Base-by-base conservation (phyloP, 1,140 invertebrate species). In the Pristionchus pacificus region DNA sequence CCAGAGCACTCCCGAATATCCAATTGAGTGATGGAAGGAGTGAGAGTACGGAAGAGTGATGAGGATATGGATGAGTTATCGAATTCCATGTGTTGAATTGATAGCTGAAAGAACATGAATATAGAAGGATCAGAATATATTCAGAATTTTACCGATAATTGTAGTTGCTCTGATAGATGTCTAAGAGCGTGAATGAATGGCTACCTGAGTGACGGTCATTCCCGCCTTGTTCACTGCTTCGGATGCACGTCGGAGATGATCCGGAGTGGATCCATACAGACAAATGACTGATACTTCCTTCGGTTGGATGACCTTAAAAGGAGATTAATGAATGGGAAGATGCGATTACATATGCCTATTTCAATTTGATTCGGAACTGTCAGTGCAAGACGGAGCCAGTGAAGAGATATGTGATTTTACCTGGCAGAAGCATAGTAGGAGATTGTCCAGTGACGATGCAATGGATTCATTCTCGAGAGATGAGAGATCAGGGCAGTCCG, bases 31-130 rank as follows among this genome's bases (percentile, higher is more conserved):
- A 74, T 33, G 24, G 65, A 6, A 28, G 73, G 69, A 29, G 69
- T 69, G 3, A 73, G 25, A 30, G 32, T 63, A n/a, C 10, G 38
- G 19, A 71, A 58, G 19, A 49, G 6, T 6, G 6, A 6, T 19
- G 71, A 59, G 13, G 63, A 60, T n/a, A 74, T n/a, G 31, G 62
- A 61, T 15, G 30, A 28, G 13, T 64, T 57, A 3, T 64, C 69
- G 55, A 74, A 74, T 60, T 74, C 69, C 69, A 74, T 72, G 27
- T 74, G 73, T 33, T 74, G 68, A 24, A 74, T 71, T 3, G 55
- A 57, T 30, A 74, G 71, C 71, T 73, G 67, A 62, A 68, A 49
- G 32, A 3, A 29, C 60, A 25, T n/a, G n/a, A n/a, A n/a, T 24
- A 65, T 14, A 33, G 29, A 24, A 33, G n/a, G 25, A 25, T 10